Base-by-base conservation (phyloP, 1,140 invertebrate genomes). In the Heliconius eleuchia region DNA sequence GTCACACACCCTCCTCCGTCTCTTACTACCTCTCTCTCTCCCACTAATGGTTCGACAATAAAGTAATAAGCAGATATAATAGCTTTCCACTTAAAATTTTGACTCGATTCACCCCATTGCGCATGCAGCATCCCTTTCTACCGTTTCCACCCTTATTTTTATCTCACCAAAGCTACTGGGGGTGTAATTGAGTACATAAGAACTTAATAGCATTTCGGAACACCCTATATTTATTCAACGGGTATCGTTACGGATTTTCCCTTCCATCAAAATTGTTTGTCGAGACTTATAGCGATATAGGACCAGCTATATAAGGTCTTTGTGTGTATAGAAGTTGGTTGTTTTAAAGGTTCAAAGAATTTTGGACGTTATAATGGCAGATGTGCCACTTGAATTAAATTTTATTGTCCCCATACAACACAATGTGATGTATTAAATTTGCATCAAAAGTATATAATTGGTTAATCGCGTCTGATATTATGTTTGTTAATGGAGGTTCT, bases 31-130 rank as follows among this genome's bases (percentile, higher is more conserved):
- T 79, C 82, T 39, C 78, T 90, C 88, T 72, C 84, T 77, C 91
- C 74, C 89, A 76, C 82, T 92, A 94, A 94, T 94, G 89, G 92
- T 86, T 89, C 90, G 81, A 89, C 91, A 91, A 94, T 94, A 94
- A 94, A 94, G 91, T 94, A 94, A 94, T 94, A 91, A 87, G 90
- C 87, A 86, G 90, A 93, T 91, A 93, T 52, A 93, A 93, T 91
- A 91, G 91, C 90, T 91, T 91, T 93, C 89, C 91, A 89, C 88
- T 93, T 93, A 92, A 94, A 94, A 91, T 94, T 46, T 92, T 89
- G 89, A 85, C 88, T 90, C 90, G 90, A 90, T 93, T 92, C 89
- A 87, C 89, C 89, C 89, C 88, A 84, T 94, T 89, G 79, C 42
- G 50, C 50, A 52, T 52, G 16, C 72, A 55, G 34, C 80, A 16